Base-by-base conservation (phyloP, 2,113 vertebrate species). In the Fregetta grallaria region DNA sequence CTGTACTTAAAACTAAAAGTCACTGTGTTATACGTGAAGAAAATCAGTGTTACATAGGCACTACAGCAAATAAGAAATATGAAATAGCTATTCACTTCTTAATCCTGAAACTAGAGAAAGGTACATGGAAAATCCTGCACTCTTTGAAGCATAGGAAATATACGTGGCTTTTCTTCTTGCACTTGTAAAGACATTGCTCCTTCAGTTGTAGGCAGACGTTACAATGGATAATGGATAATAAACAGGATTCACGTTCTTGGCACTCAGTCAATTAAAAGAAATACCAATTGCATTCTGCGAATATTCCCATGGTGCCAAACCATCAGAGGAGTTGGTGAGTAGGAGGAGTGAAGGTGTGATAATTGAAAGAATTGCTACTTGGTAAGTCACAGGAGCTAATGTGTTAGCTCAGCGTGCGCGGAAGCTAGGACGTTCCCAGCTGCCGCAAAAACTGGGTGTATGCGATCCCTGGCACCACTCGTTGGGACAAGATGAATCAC, bases 351-450 rank as follows among this genome's bases (percentile, higher is more conserved):
- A 98, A 98, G 97, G 96, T 98, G 96, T 97, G 98, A 98, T 97
- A 98, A 98, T 93, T 97, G 98, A 97, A 98, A 98, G 98, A 97
- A 98, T 97, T 98, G 97, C 96, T 96, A 96, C 95, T 98, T 96
- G 95, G 50, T 70, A 97, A 98, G 97, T 98, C 97, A 95, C 80
- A 89, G 94, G 92, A 98, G 92, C 92, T 96, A 96, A 98, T 9
- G 52, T 97, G 97, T 97, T 97, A 97, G 96, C 93, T 94, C 96
- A 71, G 97, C 91, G 11, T 86, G 95, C 65, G 34, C 94, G 95
- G 94, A 98, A 97, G 88, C 92, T 96, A 96, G 97, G 97, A 96
- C 85, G 40, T 95, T 96, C 97, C 97, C 97, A 98, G 98, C 95
- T 98, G 96, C 97, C 75, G 61, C 45, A 66, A 86, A 96, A 96